Percentiles rank a stretch among this genome's conserved stretches.
These are phyloP conservation scores for Bombus confusus DNA, from an alignment of 1,140 invertebrate genomes.

Conservation along the genomic window DNA sequence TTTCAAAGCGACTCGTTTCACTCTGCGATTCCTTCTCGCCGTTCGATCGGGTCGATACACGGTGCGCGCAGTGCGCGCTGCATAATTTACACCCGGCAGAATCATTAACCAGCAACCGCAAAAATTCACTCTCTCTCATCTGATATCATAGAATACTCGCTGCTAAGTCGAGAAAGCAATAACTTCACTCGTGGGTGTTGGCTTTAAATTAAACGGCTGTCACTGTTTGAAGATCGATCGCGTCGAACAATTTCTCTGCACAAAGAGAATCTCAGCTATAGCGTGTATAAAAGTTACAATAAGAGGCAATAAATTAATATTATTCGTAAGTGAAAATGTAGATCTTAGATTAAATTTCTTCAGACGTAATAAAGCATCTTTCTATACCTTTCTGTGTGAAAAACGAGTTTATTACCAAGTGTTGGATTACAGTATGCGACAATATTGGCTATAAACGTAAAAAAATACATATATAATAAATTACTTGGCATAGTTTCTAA, in stretches of 20 bases:
- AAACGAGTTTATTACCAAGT: slow-evolving; percentile 24
- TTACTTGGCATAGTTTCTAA: too few relatives aligned
- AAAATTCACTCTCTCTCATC: neutral
- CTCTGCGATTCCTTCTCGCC: neutral
- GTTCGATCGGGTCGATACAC: slow-evolving; percentile 2
- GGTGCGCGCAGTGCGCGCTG: neutral
- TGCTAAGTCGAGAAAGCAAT: neutral
- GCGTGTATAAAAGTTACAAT: neutral
- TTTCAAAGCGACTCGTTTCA: slow-evolving; percentile 22
- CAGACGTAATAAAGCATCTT: too few relatives aligned
- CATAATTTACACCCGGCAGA: slow-evolving; percentile 27
- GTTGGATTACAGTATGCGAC: too few relatives aligned
- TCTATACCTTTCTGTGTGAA: neutral
- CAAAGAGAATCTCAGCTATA: neutral
- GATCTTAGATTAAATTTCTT: neutral
- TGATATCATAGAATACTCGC: neutral
- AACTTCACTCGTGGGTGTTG: neutral
- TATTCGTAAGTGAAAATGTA: neutral
- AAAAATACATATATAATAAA: too few relatives aligned
- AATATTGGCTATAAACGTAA: too few relatives aligned
- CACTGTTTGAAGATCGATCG: neutral
- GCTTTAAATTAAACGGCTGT: slow-evolving; percentile 6
- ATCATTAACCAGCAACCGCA: slow-evolving; percentile 5
- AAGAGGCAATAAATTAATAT: neutral
- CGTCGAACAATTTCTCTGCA: neutral